Base-by-base conservation (phyloP, 1,140 invertebrate species). In the Colletes gigas region DNA sequence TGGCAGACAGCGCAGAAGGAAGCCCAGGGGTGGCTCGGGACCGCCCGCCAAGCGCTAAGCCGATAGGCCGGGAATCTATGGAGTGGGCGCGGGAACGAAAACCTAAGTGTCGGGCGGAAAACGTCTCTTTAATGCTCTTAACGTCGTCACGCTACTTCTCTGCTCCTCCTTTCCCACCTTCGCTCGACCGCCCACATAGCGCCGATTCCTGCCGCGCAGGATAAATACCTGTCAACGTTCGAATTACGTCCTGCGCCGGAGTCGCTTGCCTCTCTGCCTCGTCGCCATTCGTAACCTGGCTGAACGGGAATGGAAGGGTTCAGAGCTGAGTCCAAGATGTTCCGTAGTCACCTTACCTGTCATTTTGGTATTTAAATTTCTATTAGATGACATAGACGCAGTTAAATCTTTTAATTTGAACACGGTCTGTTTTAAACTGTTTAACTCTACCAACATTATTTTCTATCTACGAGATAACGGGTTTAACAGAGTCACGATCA, bases 51-150 rank as follows among this genome's bases (percentile, higher is more conserved):
- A 89, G 90, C 88, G 89, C 89, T 92, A 93, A 93, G 92, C 92
- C 89, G 92, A 91, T 93, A 93, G 92, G 91, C 91, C 88, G 89
- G 87, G 91, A 91, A 91, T 93, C 91, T 91, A 89, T 90, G 89
- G 90, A 88, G 86, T 88, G 88, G 87, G 88, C 78, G 88, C 86
- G 88, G 78, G 76, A 89, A 89, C 88, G 91, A 92, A 92, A 92
- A 92, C 88, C 92, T 90, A 92, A 92, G 91, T 91, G 91, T 93
- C 87, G 91, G 88, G 86, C 88, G 91, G 91, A 92, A 92, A 93
- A 92, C 92, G 92, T 92, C 91, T 91, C 91, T 92, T 91, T 93
- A 93, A 93, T 93, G 91, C 92, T 92, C 92, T 93, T 93, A 93
- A 87, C 90, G 85, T 89, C 88, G 89, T 89, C 89, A 88, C 86